Base-by-base conservation (phyloP, 2,888 invertebrate species). In the Lathronympha strigana region DNA sequence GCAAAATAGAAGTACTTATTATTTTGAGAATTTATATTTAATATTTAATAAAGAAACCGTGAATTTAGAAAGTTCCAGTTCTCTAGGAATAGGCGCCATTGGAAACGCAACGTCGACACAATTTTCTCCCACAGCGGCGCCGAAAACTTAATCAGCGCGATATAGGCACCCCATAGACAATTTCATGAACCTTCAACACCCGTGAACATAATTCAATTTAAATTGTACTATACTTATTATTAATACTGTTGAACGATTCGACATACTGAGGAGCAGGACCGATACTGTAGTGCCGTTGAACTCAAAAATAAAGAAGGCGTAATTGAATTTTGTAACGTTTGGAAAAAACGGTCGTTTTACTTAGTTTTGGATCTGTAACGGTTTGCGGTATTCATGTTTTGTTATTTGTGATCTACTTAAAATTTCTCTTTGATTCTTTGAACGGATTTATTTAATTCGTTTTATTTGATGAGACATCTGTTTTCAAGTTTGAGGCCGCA, bases 191-290 rank as follows among this genome's bases (percentile, higher is more conserved):
- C 84, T 77, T 73, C 78, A 87, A 88, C 77, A 71, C 80, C 80
- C 90, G 86, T 90, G 91, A 90, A 88, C 81, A 70, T 91, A 91
- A 92, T 92, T 86, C 87, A 91, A 91, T 92, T 91, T 90, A 83
- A 84, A 89, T 85, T 83, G 82, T 80, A 84, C 81, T 79, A 81
- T 78, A 79, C 79, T 86, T 87, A 88, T 87, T 87, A 86, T 79
- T 73, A 78, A 75, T 75, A 77, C 77, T 78, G 84, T 84, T 86
- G 77, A 83, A 69, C 81, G 80, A 86, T 90, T 88, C 85, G 87
- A 79, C 73, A 82, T 84, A 84, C 73, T 82, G 83, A 84, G 83
- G 84, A 82, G 83, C 76, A 73, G 75, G 76, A 82, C 79, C 87
- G 77, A 86, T 90, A 90, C 76, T 86, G 88, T 87, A 87, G 76